Base-by-base conservation (phyloP, 2,113 vertebrate species). In the Aleadryas rufinucha region DNA sequence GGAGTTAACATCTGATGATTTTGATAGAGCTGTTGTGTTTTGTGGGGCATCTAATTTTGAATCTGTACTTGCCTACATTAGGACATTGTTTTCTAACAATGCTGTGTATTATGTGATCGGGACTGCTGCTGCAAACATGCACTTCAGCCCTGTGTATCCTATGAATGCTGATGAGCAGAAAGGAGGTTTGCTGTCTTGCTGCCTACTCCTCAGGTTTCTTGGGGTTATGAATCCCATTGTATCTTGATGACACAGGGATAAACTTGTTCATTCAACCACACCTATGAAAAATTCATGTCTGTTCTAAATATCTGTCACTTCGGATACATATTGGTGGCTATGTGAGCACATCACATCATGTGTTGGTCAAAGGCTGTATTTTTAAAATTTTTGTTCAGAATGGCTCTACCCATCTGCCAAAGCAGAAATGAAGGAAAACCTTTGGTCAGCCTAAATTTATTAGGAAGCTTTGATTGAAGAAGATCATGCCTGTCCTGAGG, bases 241-340 rank as follows among this genome's bases (percentile, higher is more conserved):
- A 77, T 86, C 86, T 83, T 92, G 92, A 94, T 96, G 93, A 80
- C 79, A 88, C 47, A 33, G 59, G 71, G 71, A 84, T 94, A 96
- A 93, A 71, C 45, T 85, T 72, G 50, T 84, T 97, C 70, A 28
- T 87, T 91, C 61, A 66, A 79, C 77, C 84, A 59, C 70, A 50
- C 28, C 42, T 79, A 52, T 91, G 75, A 95, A 96, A 95, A 91
- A 96, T 81, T 93, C 44, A 70, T 93, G 71, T 27, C 24, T 85
- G 5, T 63, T 95, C 60, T 88, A 90, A 86, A 92, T 82, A 78
- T 70, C 71, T 88, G 82, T 94, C 68, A 56, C 75, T 75, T 93
- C 6, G 22, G 52, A 76, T 91, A 59, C 21, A 3, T 68, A 27
- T 30, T 93, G 52, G 59, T 80, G 56, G 54, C 83, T 80, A 0